Evolutionary conservation across 1,140 invertebrate species (phyloP), one percentile per base, ranked within the genome.

Genomic region (Wiebesia pumilae): DNA sequence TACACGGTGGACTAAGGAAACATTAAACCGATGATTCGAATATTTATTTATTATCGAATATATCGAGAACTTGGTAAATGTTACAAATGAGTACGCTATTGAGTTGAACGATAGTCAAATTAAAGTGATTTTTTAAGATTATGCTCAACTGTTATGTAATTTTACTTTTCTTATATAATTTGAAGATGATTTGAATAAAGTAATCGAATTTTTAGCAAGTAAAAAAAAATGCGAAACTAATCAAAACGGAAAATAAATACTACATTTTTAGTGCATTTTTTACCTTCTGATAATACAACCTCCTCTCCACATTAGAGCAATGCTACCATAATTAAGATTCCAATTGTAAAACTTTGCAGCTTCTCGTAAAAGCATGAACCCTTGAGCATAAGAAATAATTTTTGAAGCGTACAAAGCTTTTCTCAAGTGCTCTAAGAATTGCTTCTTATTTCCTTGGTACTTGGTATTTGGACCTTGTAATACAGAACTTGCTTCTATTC

Each of bases 261-360:
- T 62, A 27, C 24, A 62, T 27, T 62, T 7, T 14, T 54, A 54
- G 3, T 62, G 24, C 27, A 27, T 10, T 43, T n/a, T 75, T 27
- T 43, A 96, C 96, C 96, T 99, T 91, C 98, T 95, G 91, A 99
- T 99, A 91, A 99, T 99, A 92, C 99, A 99, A 54, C 99, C 99
- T 38, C 99, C 99, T 88, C 99, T 95, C 99, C 99, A 99, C 99
- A 99, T 99, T 0, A 99, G 94, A 27, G 99, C 99, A 90, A 99
- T 99, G 62, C 97, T 97, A 78, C 99, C 99, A 91, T 99, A 99
- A 94, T 99, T 99, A 27, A 99, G 94, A 84, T 98, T 97, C 99
- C 99, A 99, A 0, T 96, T 96, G 89, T 98, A 96, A 85, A 97
- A 95, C 90, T 97, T 96, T 1, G 98, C 98, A 40, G 99, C 98